Evolutionary conservation across 2,888 invertebrate species (phyloP), one percentile per base, ranked within the genome.

Genomic region (Caenorhabditis sp.): DNA sequence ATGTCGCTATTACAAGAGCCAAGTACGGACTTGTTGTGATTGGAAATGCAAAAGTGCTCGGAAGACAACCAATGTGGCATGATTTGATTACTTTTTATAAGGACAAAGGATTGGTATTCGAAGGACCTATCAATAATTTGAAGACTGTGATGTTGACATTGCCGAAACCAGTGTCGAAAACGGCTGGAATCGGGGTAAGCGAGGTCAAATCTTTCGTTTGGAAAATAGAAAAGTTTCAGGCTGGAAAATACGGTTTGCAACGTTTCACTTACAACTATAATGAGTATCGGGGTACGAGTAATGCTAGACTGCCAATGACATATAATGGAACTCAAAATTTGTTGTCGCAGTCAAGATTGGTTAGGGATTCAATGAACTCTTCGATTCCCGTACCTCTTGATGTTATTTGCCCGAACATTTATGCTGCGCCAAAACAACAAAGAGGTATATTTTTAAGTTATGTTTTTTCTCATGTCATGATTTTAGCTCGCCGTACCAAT

Each of bases 21-120:
- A 96, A 95, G 89, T 90, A 88, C 76, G 87, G 85, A 23, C 72
- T 87, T 56, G 97, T 99, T 78, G 95, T 99, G 76, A 95, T 99
- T 63, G 99, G 99, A 63, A 99, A 99, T 90, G 97, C 99, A 0
- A 99, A 97, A 89, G 97, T 99, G 20, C 91, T 99, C 2, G 95
- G 97, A 8, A 97, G 91, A 90, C 97, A 99, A 90, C 95, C 95
- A 0, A 91, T 99, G 1, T 99, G 99, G 99, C 97, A 99, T 89
- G 97, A 99, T 88, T 90, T 99, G 83, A 91, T 99, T 73, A 80
- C 75, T 1, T 79, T 76, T 14, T 86, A 78, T 66, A 76, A 77
- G 43, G 70, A 78, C 54, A 74, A 77, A 61, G 76, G 73, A 7
- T 64, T 82, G 58, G 62, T 99, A 21, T 97, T 97, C 5, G 99